Evolutionary conservation across 2,888 invertebrate genomes (phyloP), one percentile per base, ranked within the genome.

Genomic region (Hydroisotoma schaefferi): DNA sequence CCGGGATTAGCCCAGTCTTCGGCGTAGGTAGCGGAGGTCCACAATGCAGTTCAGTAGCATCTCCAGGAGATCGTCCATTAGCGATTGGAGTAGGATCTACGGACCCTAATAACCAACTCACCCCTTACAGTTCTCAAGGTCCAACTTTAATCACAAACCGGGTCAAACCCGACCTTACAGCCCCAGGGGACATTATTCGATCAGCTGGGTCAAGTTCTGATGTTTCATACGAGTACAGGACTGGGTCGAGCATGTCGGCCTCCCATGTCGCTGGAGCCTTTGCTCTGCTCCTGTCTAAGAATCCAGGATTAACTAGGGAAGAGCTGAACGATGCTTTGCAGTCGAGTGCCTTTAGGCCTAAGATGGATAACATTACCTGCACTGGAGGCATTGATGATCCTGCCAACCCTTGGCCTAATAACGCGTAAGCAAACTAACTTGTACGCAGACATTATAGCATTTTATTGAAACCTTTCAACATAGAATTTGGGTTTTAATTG

Each of bases 11-110:
- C 15, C 65, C 65, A 23, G 52, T 65, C 51, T 65, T 65, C 48
- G 66, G 61, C 3, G 52, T 59, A 23, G 64, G 64, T 5, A 46
- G 15, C n/a, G 29, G 8, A 8, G 66, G 68, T 20, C 64, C 63
- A 10, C 12, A 15, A 22, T 68, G 68, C 49, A 28, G 63, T 18
- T 54, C 57, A 33, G 62, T 62, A 5, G 59, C 56, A 44, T 58
- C 58, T 26, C 66, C 68, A 15, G 66, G 59, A 40, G 68, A 68
- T 49, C 59, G 55, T 12, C 54, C 58, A 4, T 49, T 52, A 33
- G 52, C 63, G 15, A 65, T 69, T 40, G 46, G 55, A 18, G 69
- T 67, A 2, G 68, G 68, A 25, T 62, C 68, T 10, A 68, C 62
- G 22, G 62, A 46, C 22, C 29, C 43, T 15, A 46, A 54, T 20